These are phyloP conservation scores for Meteorus cinctellus DNA, from an alignment of 2,888 invertebrate genomes.

Conservation along the genomic window DNA sequence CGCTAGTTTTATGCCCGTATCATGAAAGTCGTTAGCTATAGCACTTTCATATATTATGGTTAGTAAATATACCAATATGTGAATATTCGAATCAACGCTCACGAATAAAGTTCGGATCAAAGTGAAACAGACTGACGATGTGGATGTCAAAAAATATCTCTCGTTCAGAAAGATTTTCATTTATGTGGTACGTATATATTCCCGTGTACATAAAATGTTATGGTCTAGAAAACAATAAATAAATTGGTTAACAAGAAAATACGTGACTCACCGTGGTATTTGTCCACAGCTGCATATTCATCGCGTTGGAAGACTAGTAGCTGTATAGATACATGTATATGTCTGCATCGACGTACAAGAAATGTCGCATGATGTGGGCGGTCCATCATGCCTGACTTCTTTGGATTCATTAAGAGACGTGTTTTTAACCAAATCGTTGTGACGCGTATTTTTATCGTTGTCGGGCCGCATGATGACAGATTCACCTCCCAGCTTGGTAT, in stretches of 20 bases:
- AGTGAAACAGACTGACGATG: too few species aligned
- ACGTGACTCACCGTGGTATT: not conserved
- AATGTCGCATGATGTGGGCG: conserved; percentile 58
- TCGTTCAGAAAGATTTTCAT: not conserved
- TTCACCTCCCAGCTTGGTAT: conserved; percentile 57
- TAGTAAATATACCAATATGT: too few species aligned
- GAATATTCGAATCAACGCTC: too few species aligned
- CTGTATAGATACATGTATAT: conserved; percentile 1
- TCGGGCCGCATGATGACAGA: conserved; percentile 57
- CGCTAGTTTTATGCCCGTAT: too few species aligned
- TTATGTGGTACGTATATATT: not conserved
- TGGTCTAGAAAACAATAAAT: not conserved
- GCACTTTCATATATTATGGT: too few species aligned
- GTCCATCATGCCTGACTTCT: conserved; percentile 57
- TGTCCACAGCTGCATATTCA: not conserved
- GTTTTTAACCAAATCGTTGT: conserved; percentile 55
- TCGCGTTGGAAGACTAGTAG: conserved; percentile 26
- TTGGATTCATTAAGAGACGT: conserved; percentile 62
- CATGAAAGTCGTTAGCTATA: too few species aligned
- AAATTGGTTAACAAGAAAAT: not conserved
- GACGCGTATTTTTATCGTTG: conserved; percentile 68
- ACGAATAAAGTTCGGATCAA: too few species aligned
- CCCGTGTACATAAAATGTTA: not conserved
- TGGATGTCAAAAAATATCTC: too few species aligned
- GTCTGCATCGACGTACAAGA: conserved; percentile 5